A percentile compares a stretch with the other conserved stretches of the same genome.
These are phyloP conservation scores for Myotis lucifugus DNA, from an alignment of 2,113 vertebrate species.

Conservation along the genomic window DNA sequence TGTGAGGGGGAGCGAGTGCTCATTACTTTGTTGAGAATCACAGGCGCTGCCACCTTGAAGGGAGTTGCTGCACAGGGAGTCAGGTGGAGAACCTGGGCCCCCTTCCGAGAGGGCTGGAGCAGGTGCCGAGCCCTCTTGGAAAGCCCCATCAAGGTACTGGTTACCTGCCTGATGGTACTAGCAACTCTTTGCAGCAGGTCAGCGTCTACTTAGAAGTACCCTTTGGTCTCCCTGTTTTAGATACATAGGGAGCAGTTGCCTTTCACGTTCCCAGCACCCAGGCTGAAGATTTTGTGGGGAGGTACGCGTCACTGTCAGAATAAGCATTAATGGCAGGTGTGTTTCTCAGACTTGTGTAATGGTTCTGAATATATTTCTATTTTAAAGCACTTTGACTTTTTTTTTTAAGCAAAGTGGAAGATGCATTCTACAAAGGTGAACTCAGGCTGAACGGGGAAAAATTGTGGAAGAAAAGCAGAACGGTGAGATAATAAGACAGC, in stretches of 20 bases:
- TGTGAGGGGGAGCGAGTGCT: background rate
- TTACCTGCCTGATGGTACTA: fast-evolving
- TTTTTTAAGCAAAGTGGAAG: slow-evolving; percentile 94
- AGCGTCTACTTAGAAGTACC: background rate
- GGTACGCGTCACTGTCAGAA: background rate
- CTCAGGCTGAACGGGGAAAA: slow-evolving; percentile 95
- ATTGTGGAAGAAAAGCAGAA: slow-evolving; percentile 97
- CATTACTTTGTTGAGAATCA: background rate
- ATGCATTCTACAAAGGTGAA: slow-evolving; percentile 94
- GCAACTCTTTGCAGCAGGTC: background rate
- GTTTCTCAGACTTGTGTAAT: slow-evolving; percentile 33
- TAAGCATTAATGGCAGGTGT: background rate
- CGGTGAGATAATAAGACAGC: slow-evolving; percentile 84
- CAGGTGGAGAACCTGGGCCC: background rate
- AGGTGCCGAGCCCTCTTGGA: background rate
- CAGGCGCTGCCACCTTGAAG: background rate
- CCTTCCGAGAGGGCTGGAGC: background rate
- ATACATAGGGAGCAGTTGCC: background rate
- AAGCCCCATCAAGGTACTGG: background rate
- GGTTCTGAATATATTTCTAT: slow-evolving; percentile 60
- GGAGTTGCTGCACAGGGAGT: background rate
- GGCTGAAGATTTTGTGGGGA: background rate
- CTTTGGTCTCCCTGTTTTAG: background rate
- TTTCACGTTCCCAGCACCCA: background rate
- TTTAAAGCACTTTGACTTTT: slow-evolving; percentile 54